Evolutionary conservation across 2,113 vertebrate species (phyloP).

Genomic region (Ceyx cyanopectus): DNA sequence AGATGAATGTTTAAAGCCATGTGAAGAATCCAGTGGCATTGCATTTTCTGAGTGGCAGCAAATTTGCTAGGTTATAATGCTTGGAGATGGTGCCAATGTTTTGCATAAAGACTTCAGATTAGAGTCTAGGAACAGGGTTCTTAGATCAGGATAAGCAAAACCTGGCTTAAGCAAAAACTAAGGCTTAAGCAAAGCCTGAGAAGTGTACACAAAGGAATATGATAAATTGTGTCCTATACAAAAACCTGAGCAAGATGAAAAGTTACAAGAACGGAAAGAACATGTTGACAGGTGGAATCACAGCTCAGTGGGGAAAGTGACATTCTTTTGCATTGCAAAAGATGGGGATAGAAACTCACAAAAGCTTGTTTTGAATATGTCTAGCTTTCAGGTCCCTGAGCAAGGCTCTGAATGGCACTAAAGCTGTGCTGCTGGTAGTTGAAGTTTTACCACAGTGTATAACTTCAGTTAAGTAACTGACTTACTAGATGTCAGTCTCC

Average conservation of each 20-base stretch:
- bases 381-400: not conserved
- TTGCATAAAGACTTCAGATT: not conserved
- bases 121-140: not conserved
- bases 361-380: not conserved
- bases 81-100: not conserved
- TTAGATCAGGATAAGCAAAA: constrained; percentile 10
- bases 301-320: not conserved
- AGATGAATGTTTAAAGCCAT: not conserved
- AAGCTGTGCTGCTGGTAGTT: not conserved
- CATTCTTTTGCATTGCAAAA: not conserved
- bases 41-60: not conserved
- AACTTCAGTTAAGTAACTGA: not conserved
- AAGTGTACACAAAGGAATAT: not conserved
- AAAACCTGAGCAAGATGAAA: not conserved
- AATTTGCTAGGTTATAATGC: not conserved
- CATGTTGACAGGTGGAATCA: not conserved
- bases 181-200: not conserved
- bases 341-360: not conserved
- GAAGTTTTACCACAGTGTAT: not conserved
- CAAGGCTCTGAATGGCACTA: not conserved
- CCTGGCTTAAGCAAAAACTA: not conserved
- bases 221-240: not conserved
- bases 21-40: not conserved
- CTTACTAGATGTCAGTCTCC: not conserved
- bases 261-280: not conserved